A percentile compares a stretch with the other conserved stretches of the same genome.
Conservation (phyloP, 2,888 invertebrate species). For the Aromia moschata region DNA sequence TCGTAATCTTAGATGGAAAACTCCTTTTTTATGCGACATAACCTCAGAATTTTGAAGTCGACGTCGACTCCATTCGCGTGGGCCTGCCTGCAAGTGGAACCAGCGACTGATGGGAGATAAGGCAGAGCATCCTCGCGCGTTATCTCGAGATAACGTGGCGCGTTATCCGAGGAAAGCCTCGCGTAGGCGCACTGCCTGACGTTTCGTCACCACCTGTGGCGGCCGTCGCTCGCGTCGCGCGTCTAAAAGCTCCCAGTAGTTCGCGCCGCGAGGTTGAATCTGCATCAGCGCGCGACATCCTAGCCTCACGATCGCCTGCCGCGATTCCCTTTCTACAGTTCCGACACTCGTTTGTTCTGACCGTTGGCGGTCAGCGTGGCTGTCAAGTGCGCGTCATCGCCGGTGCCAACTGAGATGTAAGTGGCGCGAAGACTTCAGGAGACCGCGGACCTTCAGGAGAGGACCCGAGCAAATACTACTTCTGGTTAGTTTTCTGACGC, state of each 20-base stretch:
- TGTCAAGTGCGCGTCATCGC: conserved; percentile 1
- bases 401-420: conserved; percentile 14
- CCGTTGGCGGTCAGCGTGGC: neutral
- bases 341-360: neutral
- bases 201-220: conserved; percentile 20
- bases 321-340: neutral
- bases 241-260: conserved; percentile 18
- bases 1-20: too few relatives aligned
- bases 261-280: conserved; percentile 9
- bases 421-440: too few relatives aligned
- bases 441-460: neutral
- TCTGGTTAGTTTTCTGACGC: conserved; percentile 4
- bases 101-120: neutral
- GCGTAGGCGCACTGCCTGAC: conserved; percentile 12
- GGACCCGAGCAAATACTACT: neutral
- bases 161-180: conserved; percentile 12
- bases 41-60: too few relatives aligned
- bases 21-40: too few relatives aligned
- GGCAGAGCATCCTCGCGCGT: neutral
- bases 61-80: too few relatives aligned
- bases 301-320: conserved; percentile 4
- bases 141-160: neutral
- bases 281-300: conserved; percentile 16
- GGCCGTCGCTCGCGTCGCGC: conserved; percentile 1
- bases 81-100: too few relatives aligned